Evolutionary conservation across 2,888 invertebrate genomes (phyloP), one percentile per base, ranked within the genome.

Genomic region (Microplitis deprimator): DNA sequence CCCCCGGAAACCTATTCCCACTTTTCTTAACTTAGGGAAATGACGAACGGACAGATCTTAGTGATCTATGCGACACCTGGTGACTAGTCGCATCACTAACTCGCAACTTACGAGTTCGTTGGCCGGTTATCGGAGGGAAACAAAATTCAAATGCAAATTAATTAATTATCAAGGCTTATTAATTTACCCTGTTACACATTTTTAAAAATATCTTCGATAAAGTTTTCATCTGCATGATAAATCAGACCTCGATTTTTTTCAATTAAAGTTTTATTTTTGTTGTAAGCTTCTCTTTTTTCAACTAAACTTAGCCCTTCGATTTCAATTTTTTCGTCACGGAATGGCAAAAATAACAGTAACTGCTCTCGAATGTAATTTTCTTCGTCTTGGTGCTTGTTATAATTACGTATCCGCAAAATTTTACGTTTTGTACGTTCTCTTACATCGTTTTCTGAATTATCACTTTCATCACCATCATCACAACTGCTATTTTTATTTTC

Each of bases 321-420:
- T 20, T 20, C 20, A 20, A 20, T 20, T 38, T 60, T 73, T 60
- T 73, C 73, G 59, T 73, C 39, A 7, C 62, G 41, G 13, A 60
- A 73, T 16, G 65, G 73, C 40, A 64, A 65, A 13, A 59, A 73
- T 20, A 73, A 40, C 5, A 65, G 73, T 40, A 73, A 62, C 50
- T 73, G 64, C 17, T 73, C 73, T 7, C 73, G 65, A 67, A 6
- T 67, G 50, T 73, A 73, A 65, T 65, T 73, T 5, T 41, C 7
- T 17, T 50, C 40, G 65, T 20, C 20, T 20, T 20, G 20, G 20
- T 20, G 20, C 2, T 20, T 20, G 20, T 20, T 20, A 20, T 20
- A 73, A 29, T 50, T 16, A 10, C 40, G 13, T 67, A 17, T 65
- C 41, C 73, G 16, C 10, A 73, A 13, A 67, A 73, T 67, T 41